These are phyloP conservation scores for Zoanthus solanderi DNA, from an alignment of 92 coral and sea anemone genomes.

Conservation along the genomic window DNA sequence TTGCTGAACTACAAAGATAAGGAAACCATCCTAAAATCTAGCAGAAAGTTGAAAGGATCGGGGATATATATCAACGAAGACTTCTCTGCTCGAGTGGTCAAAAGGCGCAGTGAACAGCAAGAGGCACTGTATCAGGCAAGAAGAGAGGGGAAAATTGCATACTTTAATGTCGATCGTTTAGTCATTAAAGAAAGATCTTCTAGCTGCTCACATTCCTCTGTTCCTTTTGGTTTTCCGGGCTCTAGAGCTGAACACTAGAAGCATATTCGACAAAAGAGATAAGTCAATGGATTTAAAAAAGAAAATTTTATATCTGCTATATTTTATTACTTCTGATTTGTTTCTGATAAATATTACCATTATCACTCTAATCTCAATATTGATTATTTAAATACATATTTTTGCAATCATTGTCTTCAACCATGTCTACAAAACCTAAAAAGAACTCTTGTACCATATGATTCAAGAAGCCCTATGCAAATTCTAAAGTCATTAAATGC, in stretches of 20 bases:
- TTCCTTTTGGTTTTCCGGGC: background rate
- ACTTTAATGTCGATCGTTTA: background rate
- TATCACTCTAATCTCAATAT: background rate
- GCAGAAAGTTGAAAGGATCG: background rate
- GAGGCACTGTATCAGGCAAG: background rate
- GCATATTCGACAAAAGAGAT: background rate
- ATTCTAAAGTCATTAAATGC: background rate
- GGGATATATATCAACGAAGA: background rate
- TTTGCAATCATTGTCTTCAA: background rate
- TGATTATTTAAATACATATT: background rate
- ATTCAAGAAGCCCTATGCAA: background rate
- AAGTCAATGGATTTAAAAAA: background rate
- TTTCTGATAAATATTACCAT: background rate
- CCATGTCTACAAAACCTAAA: background rate
- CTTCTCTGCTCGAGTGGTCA: conserved; percentile 7
- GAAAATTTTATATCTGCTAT: background rate
- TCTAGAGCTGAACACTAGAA: background rate
- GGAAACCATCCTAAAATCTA: too few species aligned
- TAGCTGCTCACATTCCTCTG: background rate
- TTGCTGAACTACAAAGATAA: too few species aligned
- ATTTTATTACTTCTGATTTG: background rate
- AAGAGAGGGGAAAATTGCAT: conserved; percentile 1
- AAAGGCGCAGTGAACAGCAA: background rate
- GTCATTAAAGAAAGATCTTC: background rate
- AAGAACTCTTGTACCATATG: background rate